These are phyloP conservation scores for Agrypnia vestita DNA, from an alignment of 1,140 invertebrate genomes.

Conservation along the genomic window DNA sequence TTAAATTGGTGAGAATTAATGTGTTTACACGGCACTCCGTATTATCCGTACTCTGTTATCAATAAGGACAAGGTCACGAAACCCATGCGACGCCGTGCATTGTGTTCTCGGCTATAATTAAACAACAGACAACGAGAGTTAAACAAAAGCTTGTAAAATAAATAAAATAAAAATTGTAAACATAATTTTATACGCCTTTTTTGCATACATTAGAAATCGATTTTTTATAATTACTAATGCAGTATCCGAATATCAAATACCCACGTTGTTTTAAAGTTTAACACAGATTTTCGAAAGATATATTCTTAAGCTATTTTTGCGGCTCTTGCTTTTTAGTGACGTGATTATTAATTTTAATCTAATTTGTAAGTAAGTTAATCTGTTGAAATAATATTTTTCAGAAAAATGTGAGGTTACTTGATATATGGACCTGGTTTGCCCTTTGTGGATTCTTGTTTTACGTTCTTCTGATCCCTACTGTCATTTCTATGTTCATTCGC, in stretches of 20 bases:
- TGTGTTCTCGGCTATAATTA: neutral
- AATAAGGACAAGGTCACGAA: neutral
- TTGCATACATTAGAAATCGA: no score
- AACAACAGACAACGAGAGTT: neutral
- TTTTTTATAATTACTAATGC: no score
- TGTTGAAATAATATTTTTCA: neutral
- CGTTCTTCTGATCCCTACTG: neutral
- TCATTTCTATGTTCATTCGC: neutral
- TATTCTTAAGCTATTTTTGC: no score
- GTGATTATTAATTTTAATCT: no score
- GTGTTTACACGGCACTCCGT: neutral
- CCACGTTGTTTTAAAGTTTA: no score
- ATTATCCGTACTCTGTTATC: neutral
- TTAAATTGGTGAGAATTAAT: neutral
- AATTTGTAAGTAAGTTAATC: no score
- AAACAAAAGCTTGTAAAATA: neutral
- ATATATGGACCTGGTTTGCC: conserved; percentile 2
- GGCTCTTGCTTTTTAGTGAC: no score
- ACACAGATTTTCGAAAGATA: no score
- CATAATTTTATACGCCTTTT: neutral
- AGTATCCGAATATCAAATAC: no score
- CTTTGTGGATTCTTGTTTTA: neutral
- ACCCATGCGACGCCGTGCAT: neutral
- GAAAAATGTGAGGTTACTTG: conserved; percentile 6
- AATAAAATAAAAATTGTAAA: neutral